Percentiles rank a stretch among this genome's conserved stretches.
phyloP scores from a whole-genome alignment of 2,888 invertebrate species.

The Acleris emargana region DNA sequence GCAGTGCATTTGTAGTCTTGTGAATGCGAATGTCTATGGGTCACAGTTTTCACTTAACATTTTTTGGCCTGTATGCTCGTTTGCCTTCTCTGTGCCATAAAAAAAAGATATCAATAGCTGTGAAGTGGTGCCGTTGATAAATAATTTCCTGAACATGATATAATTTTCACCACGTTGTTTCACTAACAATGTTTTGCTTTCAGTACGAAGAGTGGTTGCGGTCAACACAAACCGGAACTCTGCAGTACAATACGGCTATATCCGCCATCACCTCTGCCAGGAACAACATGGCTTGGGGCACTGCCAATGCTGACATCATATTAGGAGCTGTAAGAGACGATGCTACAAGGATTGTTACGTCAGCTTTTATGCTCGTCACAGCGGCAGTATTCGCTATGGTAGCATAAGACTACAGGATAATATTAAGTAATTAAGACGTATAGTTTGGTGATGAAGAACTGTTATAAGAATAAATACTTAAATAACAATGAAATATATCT shows the following conservation, averaged over 20 bases:
- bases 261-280: slow-evolving; percentile 62
- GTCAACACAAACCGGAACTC: slow-evolving; percentile 52
- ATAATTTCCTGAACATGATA: no score
- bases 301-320: slow-evolving; percentile 59
- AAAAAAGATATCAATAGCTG: no score
- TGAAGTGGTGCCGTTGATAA: no score
- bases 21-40: no score
- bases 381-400: slow-evolving; percentile 45
- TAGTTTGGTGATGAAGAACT: not conserved
- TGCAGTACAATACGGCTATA: slow-evolving; percentile 56
- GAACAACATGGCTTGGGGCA: slow-evolving; percentile 68
- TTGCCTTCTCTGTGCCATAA: no score
- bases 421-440: not conserved
- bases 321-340: slow-evolving; percentile 56
- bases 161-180: no score
- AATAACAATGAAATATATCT: not conserved
- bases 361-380: slow-evolving; percentile 43
- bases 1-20: no score
- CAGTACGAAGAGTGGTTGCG: slow-evolving; percentile 71
- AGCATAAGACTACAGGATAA: slow-evolving; percentile 34
- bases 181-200: slow-evolving; percentile 22
- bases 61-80: no score
- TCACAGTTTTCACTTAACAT: no score
- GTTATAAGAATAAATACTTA: not conserved
- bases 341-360: slow-evolving; percentile 50